These are phyloP conservation scores for Halesus radiatus DNA, from an alignment of 1,140 invertebrate species.

Conservation along the genomic window DNA sequence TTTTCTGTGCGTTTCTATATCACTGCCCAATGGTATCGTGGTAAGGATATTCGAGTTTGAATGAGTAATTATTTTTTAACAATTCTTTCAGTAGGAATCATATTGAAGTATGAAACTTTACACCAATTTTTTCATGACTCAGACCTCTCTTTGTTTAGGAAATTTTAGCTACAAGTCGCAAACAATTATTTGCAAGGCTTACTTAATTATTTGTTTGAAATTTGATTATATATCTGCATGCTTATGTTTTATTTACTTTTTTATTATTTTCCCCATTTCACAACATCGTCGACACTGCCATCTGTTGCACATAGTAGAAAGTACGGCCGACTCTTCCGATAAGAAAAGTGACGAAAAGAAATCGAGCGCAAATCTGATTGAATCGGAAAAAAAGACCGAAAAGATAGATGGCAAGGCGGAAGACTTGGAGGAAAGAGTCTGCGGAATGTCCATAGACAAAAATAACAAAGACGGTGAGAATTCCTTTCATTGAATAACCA, in stretches of 20 bases:
- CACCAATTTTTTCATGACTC: no score
- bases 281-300: neutral
- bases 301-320: neutral
- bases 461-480: conserved; percentile 54
- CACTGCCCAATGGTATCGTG: no score
- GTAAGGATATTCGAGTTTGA: no score
- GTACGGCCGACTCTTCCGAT: neutral
- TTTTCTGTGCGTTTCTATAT: no score
- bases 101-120: no score
- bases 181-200: no score
- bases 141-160: no score
- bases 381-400: conserved; percentile 33
- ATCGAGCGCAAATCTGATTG: conserved; percentile 27
- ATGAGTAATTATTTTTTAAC: no score
- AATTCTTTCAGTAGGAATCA: no score
- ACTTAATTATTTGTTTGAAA: neutral
- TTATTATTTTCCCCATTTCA: conserved; percentile 36
- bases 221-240: conserved; percentile 26
- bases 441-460: conserved; percentile 43
- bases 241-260: conserved; percentile 32
- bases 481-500: conserved; percentile 15
- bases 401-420: neutral
- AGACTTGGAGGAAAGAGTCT: conserved; percentile 35
- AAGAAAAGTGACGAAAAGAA: conserved; percentile 1
- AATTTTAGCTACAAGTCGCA: no score